phyloP scores from a whole-genome alignment of 1,140 invertebrate species.

The Ceratina australensis region DNA sequence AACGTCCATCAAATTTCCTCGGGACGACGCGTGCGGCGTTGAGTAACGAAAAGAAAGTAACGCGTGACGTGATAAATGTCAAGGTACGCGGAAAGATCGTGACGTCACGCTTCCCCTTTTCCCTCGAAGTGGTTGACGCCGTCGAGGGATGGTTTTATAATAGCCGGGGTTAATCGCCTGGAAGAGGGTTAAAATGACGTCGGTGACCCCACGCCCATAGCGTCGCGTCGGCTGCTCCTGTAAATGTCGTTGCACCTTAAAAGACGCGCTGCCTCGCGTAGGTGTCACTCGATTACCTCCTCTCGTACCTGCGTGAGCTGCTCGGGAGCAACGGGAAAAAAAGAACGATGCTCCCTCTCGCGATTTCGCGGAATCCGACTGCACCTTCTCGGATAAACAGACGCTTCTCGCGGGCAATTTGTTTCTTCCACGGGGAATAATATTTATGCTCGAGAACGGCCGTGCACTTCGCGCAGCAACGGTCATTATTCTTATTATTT shows the following conservation, averaged over 20 bases:
- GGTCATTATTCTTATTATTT: too few species aligned
- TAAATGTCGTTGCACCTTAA: constrained; percentile 6
- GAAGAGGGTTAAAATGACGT: constrained; percentile 34
- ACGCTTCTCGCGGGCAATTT: too few species aligned
- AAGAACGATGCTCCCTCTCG: neutral
- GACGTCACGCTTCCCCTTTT: constrained; percentile 22
- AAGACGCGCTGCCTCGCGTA: neutral
- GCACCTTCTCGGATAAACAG: too few species aligned
- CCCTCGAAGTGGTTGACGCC: constrained; percentile 9
- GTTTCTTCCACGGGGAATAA: too few species aligned
- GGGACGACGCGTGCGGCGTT: neutral
- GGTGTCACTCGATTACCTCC: neutral
- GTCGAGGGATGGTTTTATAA: neutral
- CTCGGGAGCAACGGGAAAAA: neutral
- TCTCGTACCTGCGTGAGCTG: neutral
- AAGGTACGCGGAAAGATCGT: constrained; percentile 12
- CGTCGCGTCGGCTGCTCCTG: neutral
- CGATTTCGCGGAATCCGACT: neutral
- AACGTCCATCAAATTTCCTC: neutral
- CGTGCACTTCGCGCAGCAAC: too few species aligned
- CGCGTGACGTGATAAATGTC: constrained; percentile 23
- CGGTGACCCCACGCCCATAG: neutral
- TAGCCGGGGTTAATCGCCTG: constrained; percentile 14
- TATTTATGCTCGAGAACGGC: too few species aligned
- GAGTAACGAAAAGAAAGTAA: neutral